Conservation (phyloP, 2,888 invertebrate genomes). For the Diaperis boleti region DNA sequence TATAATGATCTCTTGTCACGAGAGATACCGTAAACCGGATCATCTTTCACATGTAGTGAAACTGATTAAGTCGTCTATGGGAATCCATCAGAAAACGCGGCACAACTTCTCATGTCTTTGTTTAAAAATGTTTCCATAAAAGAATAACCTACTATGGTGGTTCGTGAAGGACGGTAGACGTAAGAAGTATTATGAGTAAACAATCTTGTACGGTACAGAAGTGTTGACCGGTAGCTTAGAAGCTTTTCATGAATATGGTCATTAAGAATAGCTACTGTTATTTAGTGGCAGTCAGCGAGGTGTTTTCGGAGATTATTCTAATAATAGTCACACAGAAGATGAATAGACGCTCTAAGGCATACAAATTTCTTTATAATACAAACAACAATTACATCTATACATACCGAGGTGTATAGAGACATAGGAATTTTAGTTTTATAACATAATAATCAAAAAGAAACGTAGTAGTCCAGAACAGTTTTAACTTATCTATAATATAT, state of each 20-base stretch:
- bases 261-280: constrained; percentile 37
- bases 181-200: constrained; percentile 24
- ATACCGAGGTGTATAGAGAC: not conserved
- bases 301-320: constrained; percentile 24
- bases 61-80: constrained; percentile 30
- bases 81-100: constrained; percentile 22
- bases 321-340: constrained; percentile 27
- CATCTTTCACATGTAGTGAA: constrained; percentile 33
- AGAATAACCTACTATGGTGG: too few species aligned
- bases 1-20: constrained; percentile 50
- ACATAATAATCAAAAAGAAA: constrained; percentile 4
- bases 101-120: constrained; percentile 9
- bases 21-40: constrained; percentile 48
- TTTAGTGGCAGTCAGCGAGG: constrained; percentile 32
- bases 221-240: too few species aligned
- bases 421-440: constrained; percentile 19
- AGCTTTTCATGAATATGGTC: too few species aligned
- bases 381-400: constrained; percentile 30
- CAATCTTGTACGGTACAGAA: too few species aligned
- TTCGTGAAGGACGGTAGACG: constrained; percentile 13
- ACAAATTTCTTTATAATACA: constrained; percentile 23
- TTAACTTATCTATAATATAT: too few species aligned
- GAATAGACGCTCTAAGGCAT: constrained; percentile 17
- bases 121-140: constrained; percentile 18
- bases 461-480: too few species aligned